phyloP scores from a whole-genome alignment of 1,140 invertebrate genomes.

The Branchinecta lindahli region DNA sequence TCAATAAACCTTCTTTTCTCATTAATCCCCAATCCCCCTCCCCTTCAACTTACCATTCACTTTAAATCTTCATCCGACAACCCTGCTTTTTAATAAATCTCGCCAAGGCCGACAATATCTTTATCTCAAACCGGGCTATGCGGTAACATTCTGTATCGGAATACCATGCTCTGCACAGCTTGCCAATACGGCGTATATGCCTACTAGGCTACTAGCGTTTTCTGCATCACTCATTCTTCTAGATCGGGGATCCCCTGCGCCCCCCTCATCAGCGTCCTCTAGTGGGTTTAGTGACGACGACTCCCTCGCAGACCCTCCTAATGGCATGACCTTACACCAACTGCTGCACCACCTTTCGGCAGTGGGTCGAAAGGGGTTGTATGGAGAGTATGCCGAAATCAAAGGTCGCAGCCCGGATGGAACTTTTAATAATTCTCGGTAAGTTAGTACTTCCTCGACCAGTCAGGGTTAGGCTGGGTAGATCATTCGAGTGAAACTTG shows the following conservation, averaged over 20 bases:
- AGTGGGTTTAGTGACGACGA: constrained; percentile 77
- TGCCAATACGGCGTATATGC: no score
- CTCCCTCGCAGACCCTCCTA: constrained; percentile 47
- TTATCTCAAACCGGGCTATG: no score
- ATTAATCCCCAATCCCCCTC: no score
- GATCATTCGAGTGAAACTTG: no score
- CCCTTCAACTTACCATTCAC: no score
- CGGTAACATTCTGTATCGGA: no score
- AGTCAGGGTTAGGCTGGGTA: background rate
- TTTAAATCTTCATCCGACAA: no score
- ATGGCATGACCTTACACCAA: constrained; percentile 50
- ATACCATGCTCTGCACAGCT: no score
- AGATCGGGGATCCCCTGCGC: constrained; percentile 38
- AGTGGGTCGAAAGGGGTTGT: constrained; percentile 59
- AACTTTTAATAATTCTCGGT: constrained; percentile 58
- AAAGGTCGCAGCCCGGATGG: constrained; percentile 62
- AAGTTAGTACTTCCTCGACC: constrained; percentile 15
- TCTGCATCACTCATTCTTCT: background rate
- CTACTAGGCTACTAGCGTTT: no score
- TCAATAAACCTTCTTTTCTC: no score
- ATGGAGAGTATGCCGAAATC: constrained; percentile 67
- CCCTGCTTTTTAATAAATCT: no score
- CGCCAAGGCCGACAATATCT: no score
- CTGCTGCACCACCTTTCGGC: constrained; percentile 57
- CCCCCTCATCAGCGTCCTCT: constrained; percentile 52